Evolutionary conservation across 2,888 invertebrate genomes (phyloP).

Genomic region (Drosophila prostipennis): DNA sequence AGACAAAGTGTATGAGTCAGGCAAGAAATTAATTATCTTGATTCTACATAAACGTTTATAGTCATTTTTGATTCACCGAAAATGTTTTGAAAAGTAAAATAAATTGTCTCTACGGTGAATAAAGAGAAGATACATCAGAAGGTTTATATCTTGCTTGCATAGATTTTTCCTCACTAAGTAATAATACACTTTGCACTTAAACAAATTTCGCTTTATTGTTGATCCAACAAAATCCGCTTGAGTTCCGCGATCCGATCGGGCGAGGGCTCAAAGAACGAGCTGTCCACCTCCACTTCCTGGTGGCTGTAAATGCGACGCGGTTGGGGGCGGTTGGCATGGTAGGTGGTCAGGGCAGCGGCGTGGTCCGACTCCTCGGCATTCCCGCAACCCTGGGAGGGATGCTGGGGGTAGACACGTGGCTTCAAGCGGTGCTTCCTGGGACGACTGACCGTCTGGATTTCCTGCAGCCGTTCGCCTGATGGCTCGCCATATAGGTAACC

Average conservation of each 20-base stretch:
- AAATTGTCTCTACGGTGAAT: not conserved
- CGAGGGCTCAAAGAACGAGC: conserved; percentile 46
- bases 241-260: conserved; percentile 16
- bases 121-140: not conserved
- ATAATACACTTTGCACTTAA: too few species aligned
- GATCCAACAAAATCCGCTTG: conserved; percentile 23
- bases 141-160: too few species aligned
- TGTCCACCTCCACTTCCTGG: conserved; percentile 48
- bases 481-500: conserved; percentile 30
- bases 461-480: conserved; percentile 7
- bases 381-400: conserved; percentile 22
- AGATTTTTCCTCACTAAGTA: too few species aligned
- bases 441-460: not conserved
- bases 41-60: not conserved
- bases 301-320: conserved; percentile 49
- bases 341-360: conserved; percentile 22
- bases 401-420: conserved; percentile 16
- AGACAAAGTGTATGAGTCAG: conserved; percentile 1
- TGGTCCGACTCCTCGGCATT: conserved; percentile 38
- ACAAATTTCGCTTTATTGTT: conserved; percentile 22
- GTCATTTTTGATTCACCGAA: not conserved
- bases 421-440: conserved; percentile 28
- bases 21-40: conserved; percentile 4
- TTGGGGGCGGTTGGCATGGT: conserved; percentile 35
- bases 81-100: not conserved